Evolutionary conservation across 1,140 invertebrate species (phyloP), one percentile per base, ranked within the genome.

Genomic region (Eueides isabella): DNA sequence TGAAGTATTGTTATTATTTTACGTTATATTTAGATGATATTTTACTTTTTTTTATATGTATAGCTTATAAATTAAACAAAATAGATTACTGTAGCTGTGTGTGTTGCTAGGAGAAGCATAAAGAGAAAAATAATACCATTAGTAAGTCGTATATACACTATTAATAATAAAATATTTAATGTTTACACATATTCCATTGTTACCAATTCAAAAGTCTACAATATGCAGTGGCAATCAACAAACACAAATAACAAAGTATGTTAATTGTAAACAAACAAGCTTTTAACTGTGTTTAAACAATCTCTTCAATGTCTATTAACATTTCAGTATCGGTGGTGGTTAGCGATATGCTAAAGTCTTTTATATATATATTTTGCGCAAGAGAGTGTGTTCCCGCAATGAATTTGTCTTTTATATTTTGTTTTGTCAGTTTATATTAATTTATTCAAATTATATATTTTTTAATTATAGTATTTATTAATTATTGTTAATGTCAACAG

Each of bases 241-340:
- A 71, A 63, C 19, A 41, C 38, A 38, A 71, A 44, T 71, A 44
- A 71, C 68, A 67, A 63, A 67, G 19, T 38, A 67, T 71, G 33
- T 30, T 19, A n/a, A 63, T 55, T 41, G 31, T 62, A 71, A 63
- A 71, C 69, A 71, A 63, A 71, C 23, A 55, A 23, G 44, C 66
- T 38, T 68, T 35, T 68, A 33, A 30, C 41, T 33, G 41, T 67
- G 23, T 68, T 31, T 63, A 63, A 63, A 44, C 29, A 38, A 41
- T 55, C 23, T 62, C 61, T 38, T 38, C 26, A 71, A 62, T 71
- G 61, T 71, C 29, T 62, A 29, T 26, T 76, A 72, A 76, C 65
- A 67, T 72, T 72, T 72, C 66, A 61, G 61, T 63, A 31, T 29
- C 44, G 75, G 71, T 76, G 75, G 65, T 61, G 70, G 75, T 76